Base-by-base conservation (phyloP, 2,888 invertebrate species). In the Norana najaformis region DNA sequence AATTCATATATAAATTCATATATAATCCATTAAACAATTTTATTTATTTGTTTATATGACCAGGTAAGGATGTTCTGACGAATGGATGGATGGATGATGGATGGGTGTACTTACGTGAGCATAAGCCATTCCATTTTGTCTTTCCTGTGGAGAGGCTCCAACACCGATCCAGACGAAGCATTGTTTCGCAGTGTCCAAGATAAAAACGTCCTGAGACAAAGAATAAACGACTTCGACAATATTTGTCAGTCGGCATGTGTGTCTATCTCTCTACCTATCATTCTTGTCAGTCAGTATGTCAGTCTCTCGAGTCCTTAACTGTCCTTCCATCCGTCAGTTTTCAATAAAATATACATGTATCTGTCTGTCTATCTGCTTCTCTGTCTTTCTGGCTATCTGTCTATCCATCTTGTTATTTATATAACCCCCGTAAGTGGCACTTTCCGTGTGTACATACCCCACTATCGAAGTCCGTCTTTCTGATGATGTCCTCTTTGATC, bases 151-250 rank as follows among this genome's bases (percentile, higher is more conserved):
- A 16, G 94, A 94, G 2, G 94, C 93, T 3, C 91, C 93, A 53
- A 92, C 92, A 13, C 95, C 95, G 88, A 95, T 92, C 94, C 94
- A 94, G 2, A 95, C 94, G 92, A 93, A 94, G 90, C 91, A 91
- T 11, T 92, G 91, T 34, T 92, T 92, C 90, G 93, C 94, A 36
- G 93, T 93, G 90, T 95, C 94, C 89, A 94, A 89, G n/a, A 95
- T 92, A 91, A 94, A 95, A 18, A 94, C 94, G 92, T 95, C 94
- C 92, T 92, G 39, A 36, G n/a, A 20, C 35, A 89, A 18, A 85
- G 35, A 53, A 16, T 16, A 85, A 85, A 41, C 30, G n/a, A 13
- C 1, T n/a, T 69, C 69, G n/a, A 69, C n/a, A n/a, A 1, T 69
- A 69, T 11, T 23, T 47, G 23, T 47, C 47, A 23, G 23, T 23